Base-by-base conservation (phyloP, 2,797 vertebrate species). In the Carapus acus region DNA sequence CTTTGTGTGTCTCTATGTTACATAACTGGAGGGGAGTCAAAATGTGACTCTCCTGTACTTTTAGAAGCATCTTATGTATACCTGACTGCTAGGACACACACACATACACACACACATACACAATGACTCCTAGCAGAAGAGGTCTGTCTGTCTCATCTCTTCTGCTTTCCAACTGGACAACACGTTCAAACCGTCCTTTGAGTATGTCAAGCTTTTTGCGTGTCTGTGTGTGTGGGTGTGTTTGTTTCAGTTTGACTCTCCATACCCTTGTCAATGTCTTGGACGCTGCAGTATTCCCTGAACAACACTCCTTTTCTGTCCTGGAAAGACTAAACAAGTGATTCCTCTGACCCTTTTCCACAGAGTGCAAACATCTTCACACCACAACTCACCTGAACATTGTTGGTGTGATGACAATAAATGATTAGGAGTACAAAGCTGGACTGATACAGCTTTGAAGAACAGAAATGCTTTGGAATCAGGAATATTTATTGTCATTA, bases 301-400 rank as follows among this genome's bases (percentile, higher is more conserved):
- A 79, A 79, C 72, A 13, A 81, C 56, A 63, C 68, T 67, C 64
- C 34, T 49, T 59, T 54, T 45, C 7, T 64, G 68, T 77, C 53
- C 39, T 33, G 14, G 55, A 42, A 67, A 36, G 54, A 48, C 70
- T 65, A 56, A 77, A 77, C 69, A 79, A 80, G 78, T 55, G 54
- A 72, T 54, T 67, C 24, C 61, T 51, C 55, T 70, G 67, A n/a
- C n/a, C n/a, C n/a, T 81, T 76, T 82, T 78, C 78, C 82, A 84
- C 58, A 51, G 29, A 69, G 17, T 56, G 60, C 7, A 67, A 53
- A 23, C 50, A 50, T 54, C 29, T 33, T 55, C 52, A 68, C 54
- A 52, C 51, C 33, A 43, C 41, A 61, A 27, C 24, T 5, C 24
- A 27, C n/a, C n/a, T n/a, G n/a, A n/a, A n/a, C n/a, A n/a, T n/a